phyloP scores from a whole-genome alignment of 2,888 invertebrate species.

The Hirtodrosophila confusa region DNA sequence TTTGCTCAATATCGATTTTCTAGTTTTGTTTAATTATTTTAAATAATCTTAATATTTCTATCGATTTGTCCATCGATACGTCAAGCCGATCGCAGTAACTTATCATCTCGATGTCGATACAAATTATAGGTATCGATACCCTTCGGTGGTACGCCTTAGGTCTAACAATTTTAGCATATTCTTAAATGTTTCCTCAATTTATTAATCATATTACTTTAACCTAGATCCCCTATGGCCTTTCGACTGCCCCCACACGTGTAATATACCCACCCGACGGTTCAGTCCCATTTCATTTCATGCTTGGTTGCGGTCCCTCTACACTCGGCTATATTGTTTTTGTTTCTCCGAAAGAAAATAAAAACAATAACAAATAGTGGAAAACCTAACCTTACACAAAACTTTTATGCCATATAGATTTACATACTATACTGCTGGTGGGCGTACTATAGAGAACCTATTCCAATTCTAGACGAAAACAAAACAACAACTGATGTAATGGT shows the following conservation, averaged over 20 bases:
- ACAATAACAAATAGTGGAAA: conserved; percentile 17
- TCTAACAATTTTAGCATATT: no score
- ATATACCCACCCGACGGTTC: neutral
- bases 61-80: no score
- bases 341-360: conserved; percentile 18
- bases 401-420: neutral
- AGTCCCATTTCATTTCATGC: conserved; percentile 48
- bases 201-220: conserved; percentile 8
- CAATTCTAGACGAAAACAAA: conserved; percentile 23
- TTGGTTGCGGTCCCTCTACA: conserved; percentile 33
- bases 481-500: conserved; percentile 53
- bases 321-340: conserved; percentile 10
- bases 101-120: no score
- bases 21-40: no score
- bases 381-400: conserved; percentile 56
- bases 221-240: conserved; percentile 7
- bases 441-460: conserved; percentile 17
- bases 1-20: no score
- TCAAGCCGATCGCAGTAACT: no score
- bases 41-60: no score
- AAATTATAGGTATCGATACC: no score
- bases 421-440: conserved; percentile 2
- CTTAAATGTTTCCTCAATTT: conserved; percentile 40
- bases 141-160: no score
- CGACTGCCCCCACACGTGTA: conserved; percentile 5